Evolutionary conservation across 2,888 invertebrate species (phyloP), one percentile per base, ranked within the genome.

Genomic region (Chloroclysta siterata): DNA sequence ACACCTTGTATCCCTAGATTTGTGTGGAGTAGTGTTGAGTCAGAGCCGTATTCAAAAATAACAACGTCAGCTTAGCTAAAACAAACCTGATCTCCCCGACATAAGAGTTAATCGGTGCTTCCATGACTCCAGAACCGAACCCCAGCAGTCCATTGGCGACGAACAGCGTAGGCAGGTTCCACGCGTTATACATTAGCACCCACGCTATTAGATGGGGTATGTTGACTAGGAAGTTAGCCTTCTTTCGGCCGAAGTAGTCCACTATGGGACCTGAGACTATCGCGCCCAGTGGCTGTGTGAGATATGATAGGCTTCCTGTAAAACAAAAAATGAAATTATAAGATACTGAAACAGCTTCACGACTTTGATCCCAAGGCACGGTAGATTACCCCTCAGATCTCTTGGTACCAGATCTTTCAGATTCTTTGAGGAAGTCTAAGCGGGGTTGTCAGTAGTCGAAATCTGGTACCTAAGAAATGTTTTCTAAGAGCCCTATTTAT

Each of bases 261-360:
- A 94, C 87, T 11, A 94, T 75, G 0, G 93, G 90, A 0, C 94
- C 94, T 0, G 94, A 94, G 3, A 94, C 52, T 0, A 94, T 63
- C 0, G 94, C 94, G 0, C 94, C 94, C 2, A 94, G 71, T 0
- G 94, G 94, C 72, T 94, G 94, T 0, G 93, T 88, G n/a, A 94
- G 80, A 72, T 85, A 94, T 22, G 92, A 87, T 22, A 94, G 79
- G 70, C 94, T 94, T 1, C 94, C 94, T 94, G 84, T 36, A 83
- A 70, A 46, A 17, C 4, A 46, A 46, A 46, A 7, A 42, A 42
- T 13, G 5, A 33, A 7, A 33, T 22, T 22, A 3, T 2, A 22
- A 22, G 22, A 22, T 22, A 22, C 22, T 22, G 1, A 22, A 22
- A 22, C 22, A 22, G 22, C 1, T 22, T 22, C 22, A 22, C 3